Evolutionary conservation across 2,888 invertebrate species (phyloP), one percentile per base, ranked within the genome.

Genomic region (Trachelus stipa): DNA sequence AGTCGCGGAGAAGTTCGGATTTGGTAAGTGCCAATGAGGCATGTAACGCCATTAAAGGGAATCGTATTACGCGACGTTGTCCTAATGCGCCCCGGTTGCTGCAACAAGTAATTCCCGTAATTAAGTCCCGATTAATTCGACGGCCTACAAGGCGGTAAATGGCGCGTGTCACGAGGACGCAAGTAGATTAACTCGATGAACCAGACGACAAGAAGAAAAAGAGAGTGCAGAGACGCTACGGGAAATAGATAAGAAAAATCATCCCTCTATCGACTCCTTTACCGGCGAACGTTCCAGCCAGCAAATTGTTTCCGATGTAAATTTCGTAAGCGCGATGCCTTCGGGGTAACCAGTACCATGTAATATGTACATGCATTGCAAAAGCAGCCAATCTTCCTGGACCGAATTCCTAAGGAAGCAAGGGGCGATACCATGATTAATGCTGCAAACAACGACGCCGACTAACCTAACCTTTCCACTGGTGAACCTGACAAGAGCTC

Each of bases 1-100:
- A 89, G 89, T 89, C 89, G 85, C 79, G 73, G 35, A 81, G 81
- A 90, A 88, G 87, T 91, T 89, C 82, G 87, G 86, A 90, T 90
- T 91, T 90, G 86, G 86, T 87, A 90, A 91, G 90, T 91, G 87
- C 88, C 91, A 91, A 91, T 91, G 91, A 91, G 91, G 90, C 91
- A 89, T 91, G 89, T 91, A 91, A 91, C 87, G 89, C 90, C 90
- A 90, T 91, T 91, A 90, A 89, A 90, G 89, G 87, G 86, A 91
- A 91, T 90, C 91, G 91, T 90, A 90, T 91, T 91, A 90, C 88
- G 87, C 84, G 84, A 85, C 82, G 85, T 85, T 81, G 83, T 88
- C 87, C 84, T 88, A 86, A 86, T 86, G 84, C 69, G 85, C 84
- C 85, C 83, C 85, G 80, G 23, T 56, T 83, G 81, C 88, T 85